Base-by-base conservation (phyloP, 2,888 invertebrate genomes). In the Acheta domesticus region DNA sequence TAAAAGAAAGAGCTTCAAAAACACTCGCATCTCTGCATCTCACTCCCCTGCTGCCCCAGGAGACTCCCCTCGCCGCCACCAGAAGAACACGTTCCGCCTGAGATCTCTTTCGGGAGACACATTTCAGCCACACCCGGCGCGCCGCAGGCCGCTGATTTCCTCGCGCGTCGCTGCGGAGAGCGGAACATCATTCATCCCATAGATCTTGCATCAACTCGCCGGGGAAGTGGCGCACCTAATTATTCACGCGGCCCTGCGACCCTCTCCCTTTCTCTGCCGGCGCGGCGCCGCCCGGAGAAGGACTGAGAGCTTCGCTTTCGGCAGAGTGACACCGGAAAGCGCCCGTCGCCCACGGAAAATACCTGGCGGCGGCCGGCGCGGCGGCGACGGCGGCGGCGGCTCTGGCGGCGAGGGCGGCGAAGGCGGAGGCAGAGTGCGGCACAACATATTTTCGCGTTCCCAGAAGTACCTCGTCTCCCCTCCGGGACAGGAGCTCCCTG, bases 371-470 rank as follows among this genome's bases (percentile, higher is more conserved):
- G 62, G 62, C 14, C 14, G 16, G 62, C 14, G 62, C n/a, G 62
- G 62, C 4, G n/a, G 16, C 62, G n/a, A 11, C 11, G 62, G 12
- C 23, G n/a, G 16, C 62, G n/a, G 62, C 16, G 62, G 12, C n/a
- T n/a, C n/a, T 1, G 62, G n/a, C 0, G 62, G 62, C 16, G 62
- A 62, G 62, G 62, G 62, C 14, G 14, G 62, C 62, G 16, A n/a
- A 14, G 14, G 62, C 62, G 62, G 62, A 62, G 62, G 62, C 36
- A 36, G 36, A 36, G n/a, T 62, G 62, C 62, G 62, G 16, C 62
- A 62, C 62, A 62, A 62, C 62, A 62, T 62, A 62, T 62, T 62
- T 62, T 62, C 62, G 62, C 62, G 62, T 62, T 62, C 62, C 62
- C 62, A 62, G 62, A 62, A 62, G 62, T 14, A 62, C 62, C 62